Percentiles rank a stretch among this genome's conserved stretches.
Evolutionary conservation across 2,113 vertebrate genomes (phyloP).

Genomic region (Cryptomyrus ogoouensis): DNA sequence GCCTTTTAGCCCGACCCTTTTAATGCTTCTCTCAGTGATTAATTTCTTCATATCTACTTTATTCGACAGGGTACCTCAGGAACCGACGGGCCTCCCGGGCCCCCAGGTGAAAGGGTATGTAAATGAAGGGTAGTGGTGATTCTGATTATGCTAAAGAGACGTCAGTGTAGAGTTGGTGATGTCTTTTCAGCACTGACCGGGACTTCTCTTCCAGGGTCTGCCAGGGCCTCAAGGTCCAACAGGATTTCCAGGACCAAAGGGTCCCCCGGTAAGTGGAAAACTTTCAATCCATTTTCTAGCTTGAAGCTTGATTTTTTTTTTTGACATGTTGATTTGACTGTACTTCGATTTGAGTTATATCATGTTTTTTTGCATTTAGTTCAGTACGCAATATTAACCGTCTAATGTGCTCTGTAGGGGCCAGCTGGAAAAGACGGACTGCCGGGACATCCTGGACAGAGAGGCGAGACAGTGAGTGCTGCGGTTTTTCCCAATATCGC

Average conservation of each 20-base stretch:
- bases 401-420: conserved; percentile 59
- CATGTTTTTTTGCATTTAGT: not conserved
- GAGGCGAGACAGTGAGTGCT: conserved; percentile 88
- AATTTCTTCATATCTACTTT: not conserved
- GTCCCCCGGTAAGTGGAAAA: conserved; percentile 75
- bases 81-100: conserved; percentile 82
- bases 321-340: not conserved
- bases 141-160: not conserved
- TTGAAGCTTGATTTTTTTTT: not conserved
- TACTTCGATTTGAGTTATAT: not conserved
- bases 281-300: not conserved
- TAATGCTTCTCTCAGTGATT: not conserved
- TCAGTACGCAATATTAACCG: not conserved
- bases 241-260: conserved; percentile 93
- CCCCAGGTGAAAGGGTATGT: conserved; percentile 84
- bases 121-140: not conserved
- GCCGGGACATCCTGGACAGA: conserved; percentile 92
- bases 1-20: not conserved
- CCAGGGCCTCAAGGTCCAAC: conserved; percentile 87
- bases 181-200: not conserved
- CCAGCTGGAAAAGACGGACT: conserved; percentile 90
- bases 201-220: conserved; percentile 70
- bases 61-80: conserved; percentile 77
- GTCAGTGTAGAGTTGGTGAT: not conserved
- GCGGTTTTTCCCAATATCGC: not conserved